Conservation (phyloP, 2,113 vertebrate genomes). For the Alethe castanea region DNA sequence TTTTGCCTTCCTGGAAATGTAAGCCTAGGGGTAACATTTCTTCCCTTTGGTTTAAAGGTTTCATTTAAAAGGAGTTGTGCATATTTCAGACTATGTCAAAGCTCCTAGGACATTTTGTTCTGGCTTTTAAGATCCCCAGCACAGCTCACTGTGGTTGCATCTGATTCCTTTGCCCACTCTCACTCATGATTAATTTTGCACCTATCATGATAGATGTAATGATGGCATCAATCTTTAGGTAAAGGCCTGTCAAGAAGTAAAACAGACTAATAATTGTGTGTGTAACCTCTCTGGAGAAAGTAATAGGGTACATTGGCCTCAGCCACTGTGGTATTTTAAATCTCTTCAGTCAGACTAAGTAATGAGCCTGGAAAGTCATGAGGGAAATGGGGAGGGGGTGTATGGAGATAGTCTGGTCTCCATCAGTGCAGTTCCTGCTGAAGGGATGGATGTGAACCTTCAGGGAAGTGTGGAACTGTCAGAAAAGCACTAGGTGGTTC, state of each 20-base stretch:
- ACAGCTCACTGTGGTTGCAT: neutral
- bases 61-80: neutral
- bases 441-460: neutral
- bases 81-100: neutral
- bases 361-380: neutral
- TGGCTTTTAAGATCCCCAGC: neutral
- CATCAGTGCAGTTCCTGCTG: neutral
- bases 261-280: neutral
- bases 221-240: neutral
- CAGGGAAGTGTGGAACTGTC: neutral
- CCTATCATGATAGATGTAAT: neutral
- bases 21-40: neutral
- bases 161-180: neutral
- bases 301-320: neutral
- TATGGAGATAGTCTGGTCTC: neutral
- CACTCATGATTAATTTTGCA: neutral
- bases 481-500: neutral
- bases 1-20: neutral
- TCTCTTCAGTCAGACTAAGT: neutral
- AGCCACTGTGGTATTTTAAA: neutral
- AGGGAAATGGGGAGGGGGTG: neutral
- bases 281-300: neutral
- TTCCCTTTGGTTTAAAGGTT: neutral
- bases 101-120: neutral
- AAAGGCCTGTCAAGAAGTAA: neutral